These are phyloP conservation scores for Agapornis canus DNA, from an alignment of 2,797 vertebrate species.

Conservation along the genomic window DNA sequence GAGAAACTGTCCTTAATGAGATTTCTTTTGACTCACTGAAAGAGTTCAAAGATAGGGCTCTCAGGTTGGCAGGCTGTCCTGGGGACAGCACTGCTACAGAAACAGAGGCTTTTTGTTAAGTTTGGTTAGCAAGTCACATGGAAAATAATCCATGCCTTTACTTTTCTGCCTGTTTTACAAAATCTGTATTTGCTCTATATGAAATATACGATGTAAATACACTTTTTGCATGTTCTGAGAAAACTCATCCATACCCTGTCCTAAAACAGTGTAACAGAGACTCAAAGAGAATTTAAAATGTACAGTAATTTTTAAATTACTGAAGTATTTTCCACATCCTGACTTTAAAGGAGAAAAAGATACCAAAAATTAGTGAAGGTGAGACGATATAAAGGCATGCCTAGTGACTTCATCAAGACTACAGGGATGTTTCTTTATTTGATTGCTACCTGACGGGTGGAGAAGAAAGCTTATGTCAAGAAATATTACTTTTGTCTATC, in stretches of 20 bases:
- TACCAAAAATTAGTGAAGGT: not conserved
- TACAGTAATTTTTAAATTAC: not conserved
- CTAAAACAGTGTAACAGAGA: not conserved
- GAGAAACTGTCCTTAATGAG: not conserved
- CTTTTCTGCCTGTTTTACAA: not conserved
- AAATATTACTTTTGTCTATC: not conserved
- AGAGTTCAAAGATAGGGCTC: not conserved
- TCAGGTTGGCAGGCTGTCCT: not conserved
- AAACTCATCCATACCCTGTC: not conserved
- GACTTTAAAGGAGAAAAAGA: not conserved
- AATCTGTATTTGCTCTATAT: fast-evolving
- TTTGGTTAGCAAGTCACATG: not conserved
- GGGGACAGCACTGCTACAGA: not conserved
- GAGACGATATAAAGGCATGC: not conserved
- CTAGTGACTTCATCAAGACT: not conserved
- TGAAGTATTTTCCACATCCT: not conserved
- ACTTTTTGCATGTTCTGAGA: not conserved
- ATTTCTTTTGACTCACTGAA: not conserved
- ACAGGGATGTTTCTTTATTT: not conserved
- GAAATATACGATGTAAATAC: not conserved
- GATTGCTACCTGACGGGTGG: not conserved
- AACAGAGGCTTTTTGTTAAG: not conserved
- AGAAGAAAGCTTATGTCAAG: not conserved
- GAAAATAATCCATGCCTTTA: fast-evolving
- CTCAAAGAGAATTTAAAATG: not conserved